phyloP scores from a whole-genome alignment of 2,113 vertebrate genomes.

The Xenotilapia flavipinnis region DNA sequence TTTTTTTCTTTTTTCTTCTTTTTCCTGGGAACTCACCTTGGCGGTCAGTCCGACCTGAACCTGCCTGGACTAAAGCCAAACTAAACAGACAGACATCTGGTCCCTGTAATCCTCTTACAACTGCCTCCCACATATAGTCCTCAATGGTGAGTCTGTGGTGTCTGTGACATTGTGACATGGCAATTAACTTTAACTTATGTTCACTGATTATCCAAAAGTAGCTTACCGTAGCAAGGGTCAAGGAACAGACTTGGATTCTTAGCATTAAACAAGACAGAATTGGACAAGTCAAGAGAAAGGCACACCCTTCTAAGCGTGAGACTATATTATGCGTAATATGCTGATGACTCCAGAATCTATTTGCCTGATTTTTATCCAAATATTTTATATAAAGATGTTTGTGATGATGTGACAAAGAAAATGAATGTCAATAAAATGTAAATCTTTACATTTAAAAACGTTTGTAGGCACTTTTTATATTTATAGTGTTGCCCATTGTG shows the following conservation, averaged over 20 bases:
- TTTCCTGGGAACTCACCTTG: background rate
- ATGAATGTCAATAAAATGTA: background rate
- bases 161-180: slow-evolving; percentile 65
- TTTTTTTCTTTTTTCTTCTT: background rate
- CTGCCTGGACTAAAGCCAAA: slow-evolving; percentile 36
- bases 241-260: slow-evolving; percentile 12
- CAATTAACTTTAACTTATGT: slow-evolving; percentile 64
- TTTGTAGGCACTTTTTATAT: background rate
- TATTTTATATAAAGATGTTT: background rate
- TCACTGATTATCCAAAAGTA: slow-evolving; percentile 64
- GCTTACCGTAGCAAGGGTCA: slow-evolving; percentile 58
- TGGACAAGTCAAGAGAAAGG: background rate
- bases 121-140: background rate
- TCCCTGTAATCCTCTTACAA: slow-evolving; percentile 63
- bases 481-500: background rate
- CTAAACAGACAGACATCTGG: slow-evolving; percentile 62
- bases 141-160: slow-evolving; percentile 33
- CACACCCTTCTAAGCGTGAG: background rate
- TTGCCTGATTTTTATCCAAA: background rate
- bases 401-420: background rate
- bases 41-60: slow-evolving; percentile 13
- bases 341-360: background rate
- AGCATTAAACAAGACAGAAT: background rate
- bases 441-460: background rate
- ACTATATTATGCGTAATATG: background rate